Evolutionary conservation across 2,113 vertebrate species (phyloP).

Genomic region (Blennius ocellaris): DNA sequence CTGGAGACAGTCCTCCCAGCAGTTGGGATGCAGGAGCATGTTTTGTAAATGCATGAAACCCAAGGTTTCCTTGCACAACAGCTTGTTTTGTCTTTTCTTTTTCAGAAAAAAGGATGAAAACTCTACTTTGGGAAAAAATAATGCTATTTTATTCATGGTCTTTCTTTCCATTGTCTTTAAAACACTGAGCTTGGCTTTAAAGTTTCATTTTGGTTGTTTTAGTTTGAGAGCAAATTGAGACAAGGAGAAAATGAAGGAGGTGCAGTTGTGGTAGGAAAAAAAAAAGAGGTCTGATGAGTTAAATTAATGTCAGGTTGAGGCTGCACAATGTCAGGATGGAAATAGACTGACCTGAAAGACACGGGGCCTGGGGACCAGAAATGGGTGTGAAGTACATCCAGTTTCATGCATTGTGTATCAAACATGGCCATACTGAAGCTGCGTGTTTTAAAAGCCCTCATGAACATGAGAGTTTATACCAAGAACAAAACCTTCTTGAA

Average conservation of each 20-base stretch:
- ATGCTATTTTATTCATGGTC: not conserved
- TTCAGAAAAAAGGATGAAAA: not conserved
- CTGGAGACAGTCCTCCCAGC: constrained; percentile 10
- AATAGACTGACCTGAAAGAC: not conserved
- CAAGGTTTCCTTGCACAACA: not conserved
- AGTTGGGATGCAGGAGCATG: not conserved
- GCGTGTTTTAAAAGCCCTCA: not conserved
- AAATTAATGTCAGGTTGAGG: not conserved
- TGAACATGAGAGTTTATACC: too few species aligned
- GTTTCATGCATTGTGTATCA: too few species aligned
- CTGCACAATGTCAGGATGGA: not conserved
- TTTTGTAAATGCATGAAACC: constrained; percentile 6
- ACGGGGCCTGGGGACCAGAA: not conserved
- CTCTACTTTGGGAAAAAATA: not conserved
- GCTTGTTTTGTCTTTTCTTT: not conserved
- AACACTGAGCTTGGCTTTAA: not conserved
- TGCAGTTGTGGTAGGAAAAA: not conserved
- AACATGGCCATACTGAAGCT: not conserved
- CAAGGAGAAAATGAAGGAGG: accelerated
- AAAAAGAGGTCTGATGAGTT: not conserved
- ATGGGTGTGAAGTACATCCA: not conserved
- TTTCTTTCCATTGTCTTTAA: not conserved
- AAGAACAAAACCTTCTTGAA: too few species aligned
- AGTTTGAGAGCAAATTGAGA: not conserved
- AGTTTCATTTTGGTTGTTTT: not conserved